Percentiles rank a stretch among this genome's conserved stretches.
Conservation (phyloP, 1,140 invertebrate genomes). For the Dendrolimus kikuchii region DNA sequence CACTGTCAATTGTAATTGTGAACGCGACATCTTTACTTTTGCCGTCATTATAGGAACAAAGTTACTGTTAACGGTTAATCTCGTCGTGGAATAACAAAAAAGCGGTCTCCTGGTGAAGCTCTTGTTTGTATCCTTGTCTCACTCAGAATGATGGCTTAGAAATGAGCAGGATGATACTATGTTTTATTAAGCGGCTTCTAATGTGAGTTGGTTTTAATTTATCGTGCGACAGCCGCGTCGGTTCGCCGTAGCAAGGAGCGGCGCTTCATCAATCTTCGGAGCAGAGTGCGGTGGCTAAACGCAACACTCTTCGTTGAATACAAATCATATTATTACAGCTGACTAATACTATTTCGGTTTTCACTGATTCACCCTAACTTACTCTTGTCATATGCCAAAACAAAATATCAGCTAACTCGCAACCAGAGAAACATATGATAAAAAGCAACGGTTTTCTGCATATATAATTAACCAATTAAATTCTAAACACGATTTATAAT, state of each 20-base stretch:
- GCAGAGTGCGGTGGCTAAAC: constrained; percentile 38
- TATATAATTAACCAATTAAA: too few species aligned
- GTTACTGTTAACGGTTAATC: constrained; percentile 57
- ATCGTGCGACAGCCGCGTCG: constrained; percentile 60
- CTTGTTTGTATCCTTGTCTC: constrained; percentile 46
- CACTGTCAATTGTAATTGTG: constrained; percentile 9
- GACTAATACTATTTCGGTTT: constrained; percentile 13
- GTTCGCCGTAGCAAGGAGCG: constrained; percentile 38
- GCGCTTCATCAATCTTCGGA: constrained; percentile 58
- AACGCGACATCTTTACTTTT: constrained; percentile 29
- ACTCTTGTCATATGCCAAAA: too few species aligned
- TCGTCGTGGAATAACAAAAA: constrained; percentile 61
- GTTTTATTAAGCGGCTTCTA: constrained; percentile 53
- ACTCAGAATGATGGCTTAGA: constrained; percentile 21
- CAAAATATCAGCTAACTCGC: too few species aligned
- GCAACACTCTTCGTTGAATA: constrained; percentile 27
- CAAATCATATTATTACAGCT: constrained; percentile 23
- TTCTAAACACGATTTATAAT: too few species aligned
- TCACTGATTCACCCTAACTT: constrained; percentile 3
- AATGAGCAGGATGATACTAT: constrained; percentile 39
- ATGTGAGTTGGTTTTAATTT: constrained; percentile 64
- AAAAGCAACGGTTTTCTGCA: too few species aligned
- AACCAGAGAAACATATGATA: too few species aligned
- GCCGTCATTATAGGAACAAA: constrained; percentile 52
- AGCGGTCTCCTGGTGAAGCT: constrained; percentile 47